phyloP scores from a whole-genome alignment of 2,797 vertebrate genomes.

The Pygocentrus nattereri region DNA sequence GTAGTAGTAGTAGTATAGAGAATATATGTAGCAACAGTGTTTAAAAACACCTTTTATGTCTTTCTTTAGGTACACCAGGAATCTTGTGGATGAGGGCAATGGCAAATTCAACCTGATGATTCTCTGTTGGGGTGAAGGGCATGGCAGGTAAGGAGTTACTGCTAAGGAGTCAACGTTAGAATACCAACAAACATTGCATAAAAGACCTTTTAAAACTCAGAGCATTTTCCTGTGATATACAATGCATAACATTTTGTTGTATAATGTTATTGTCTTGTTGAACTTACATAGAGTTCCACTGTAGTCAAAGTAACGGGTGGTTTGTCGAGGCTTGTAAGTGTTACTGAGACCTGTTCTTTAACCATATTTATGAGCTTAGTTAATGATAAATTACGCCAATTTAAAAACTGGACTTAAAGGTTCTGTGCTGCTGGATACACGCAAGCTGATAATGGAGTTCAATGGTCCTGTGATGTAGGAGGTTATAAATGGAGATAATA shows the following conservation, averaged over 20 bases:
- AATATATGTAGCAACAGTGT: neutral
- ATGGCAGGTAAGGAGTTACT: conserved; percentile 87
- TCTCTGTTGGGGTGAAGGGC: conserved; percentile 98
- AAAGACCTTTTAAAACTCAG: neutral
- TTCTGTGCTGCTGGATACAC: neutral
- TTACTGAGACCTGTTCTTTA: neutral
- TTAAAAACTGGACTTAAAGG: neutral
- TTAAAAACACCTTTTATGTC: neutral
- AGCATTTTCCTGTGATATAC: neutral
- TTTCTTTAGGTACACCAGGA: conserved; percentile 91
- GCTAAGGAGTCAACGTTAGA: neutral
- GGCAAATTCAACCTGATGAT: conserved; percentile 97
- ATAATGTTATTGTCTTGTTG: neutral
- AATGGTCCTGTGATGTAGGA: conserved; percentile 48
- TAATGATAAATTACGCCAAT: neutral
- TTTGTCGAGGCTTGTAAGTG: neutral
- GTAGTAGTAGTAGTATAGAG: too few species aligned
- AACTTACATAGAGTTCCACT: neutral
- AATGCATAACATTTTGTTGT: neutral
- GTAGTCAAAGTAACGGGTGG: neutral
- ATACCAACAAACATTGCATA: neutral
- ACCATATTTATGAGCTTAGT: neutral
- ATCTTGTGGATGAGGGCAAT: conserved; percentile 94
- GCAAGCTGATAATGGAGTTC: conserved; percentile 62
- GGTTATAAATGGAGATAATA: conserved; percentile 43